Conservation (phyloP, 37 sponge, comb jelly and placozoan genomes). For the Chondrosia reniformis region DNA sequence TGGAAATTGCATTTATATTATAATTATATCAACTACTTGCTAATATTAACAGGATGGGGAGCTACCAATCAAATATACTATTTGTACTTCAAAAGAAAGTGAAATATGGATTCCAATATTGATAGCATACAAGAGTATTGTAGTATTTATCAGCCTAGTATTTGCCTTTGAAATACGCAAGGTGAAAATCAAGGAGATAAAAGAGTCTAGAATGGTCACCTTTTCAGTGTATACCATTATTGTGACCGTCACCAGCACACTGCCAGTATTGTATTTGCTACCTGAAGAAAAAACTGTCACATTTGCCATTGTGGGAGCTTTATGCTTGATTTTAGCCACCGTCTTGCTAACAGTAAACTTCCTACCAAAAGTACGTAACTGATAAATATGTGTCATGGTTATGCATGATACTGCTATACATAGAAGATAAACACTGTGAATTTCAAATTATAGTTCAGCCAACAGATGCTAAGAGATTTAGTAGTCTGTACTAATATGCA, state of each 20-base stretch:
- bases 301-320: conserved; percentile 43
- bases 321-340: conserved; percentile 2
- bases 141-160: conserved; percentile 42
- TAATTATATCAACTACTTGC: too few species aligned
- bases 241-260: conserved; percentile 30
- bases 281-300: conserved; percentile 6
- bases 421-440: too few species aligned
- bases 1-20: too few species aligned
- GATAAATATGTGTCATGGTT: too few species aligned
- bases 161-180: conserved; percentile 69
- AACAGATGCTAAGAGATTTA: too few species aligned
- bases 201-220: conserved; percentile 57
- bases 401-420: too few species aligned
- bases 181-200: conserved; percentile 43
- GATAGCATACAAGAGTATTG: conserved; percentile 46
- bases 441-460: too few species aligned
- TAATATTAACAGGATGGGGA: background rate
- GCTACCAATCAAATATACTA: background rate
- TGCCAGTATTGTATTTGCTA: conserved; percentile 24
- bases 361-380: conserved; percentile 7
- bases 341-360: background rate
- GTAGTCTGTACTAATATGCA: too few species aligned
- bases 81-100: conserved; percentile 6
- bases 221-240: conserved; percentile 60
- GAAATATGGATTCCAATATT: conserved; percentile 30